Evolutionary conservation across 2,113 vertebrate genomes (phyloP).

Genomic region (Gallinago media): DNA sequence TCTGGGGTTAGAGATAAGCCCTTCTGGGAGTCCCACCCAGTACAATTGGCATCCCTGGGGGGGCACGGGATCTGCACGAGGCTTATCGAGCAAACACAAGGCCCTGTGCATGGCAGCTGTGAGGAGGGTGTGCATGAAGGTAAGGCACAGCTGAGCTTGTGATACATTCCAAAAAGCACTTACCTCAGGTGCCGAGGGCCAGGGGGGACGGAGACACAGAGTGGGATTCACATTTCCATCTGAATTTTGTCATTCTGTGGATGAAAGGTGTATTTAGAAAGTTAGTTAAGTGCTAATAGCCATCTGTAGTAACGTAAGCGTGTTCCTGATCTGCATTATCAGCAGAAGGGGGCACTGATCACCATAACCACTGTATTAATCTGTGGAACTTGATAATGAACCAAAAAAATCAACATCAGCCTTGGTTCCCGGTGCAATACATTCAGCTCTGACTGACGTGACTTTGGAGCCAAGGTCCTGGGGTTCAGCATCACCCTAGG

Average conservation of each 20-base stretch:
- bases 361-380: accelerated
- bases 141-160: accelerated
- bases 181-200: not conserved
- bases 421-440: not conserved
- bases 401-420: not conserved
- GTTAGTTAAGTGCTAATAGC: not conserved
- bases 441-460: accelerated
- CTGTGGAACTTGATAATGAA: accelerated
- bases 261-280: accelerated
- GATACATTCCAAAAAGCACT: not conserved
- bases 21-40: constrained; percentile 4
- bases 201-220: accelerated
- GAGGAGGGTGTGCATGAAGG: not conserved
- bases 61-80: not conserved
- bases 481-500: not conserved
- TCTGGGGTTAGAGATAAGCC: not conserved
- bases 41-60: not conserved
- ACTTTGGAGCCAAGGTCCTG: not conserved
- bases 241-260: not conserved
- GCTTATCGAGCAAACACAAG: not conserved
- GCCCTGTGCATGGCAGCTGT: not conserved
- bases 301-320: accelerated
- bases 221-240: accelerated
- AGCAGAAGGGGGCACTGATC: not conserved
- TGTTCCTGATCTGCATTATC: not conserved